Conservation (phyloP, 2,797 vertebrate genomes). For the Cacajao melanocephalus region DNA sequence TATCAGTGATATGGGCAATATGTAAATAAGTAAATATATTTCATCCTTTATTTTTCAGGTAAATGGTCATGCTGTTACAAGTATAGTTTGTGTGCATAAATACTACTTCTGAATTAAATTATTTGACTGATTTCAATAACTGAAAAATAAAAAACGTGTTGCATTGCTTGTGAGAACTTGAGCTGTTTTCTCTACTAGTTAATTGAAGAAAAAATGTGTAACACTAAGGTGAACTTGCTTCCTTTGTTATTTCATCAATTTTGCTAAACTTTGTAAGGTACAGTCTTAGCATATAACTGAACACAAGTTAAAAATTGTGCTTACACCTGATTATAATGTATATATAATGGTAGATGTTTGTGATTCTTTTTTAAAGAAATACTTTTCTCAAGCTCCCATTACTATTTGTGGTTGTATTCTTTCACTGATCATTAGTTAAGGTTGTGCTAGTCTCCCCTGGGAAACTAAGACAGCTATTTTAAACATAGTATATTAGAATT, state of each 20-base stretch:
- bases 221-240: conserved; percentile 75
- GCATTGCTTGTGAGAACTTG: conserved; percentile 78
- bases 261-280: conserved; percentile 73
- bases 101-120: conserved; percentile 80
- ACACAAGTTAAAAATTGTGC: conserved; percentile 43
- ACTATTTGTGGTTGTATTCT: conserved; percentile 45
- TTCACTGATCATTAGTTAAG: conserved; percentile 52
- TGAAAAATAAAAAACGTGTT: conserved; percentile 81
- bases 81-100: conserved; percentile 75
- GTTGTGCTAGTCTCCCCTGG: conserved; percentile 15
- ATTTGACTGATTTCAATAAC: conserved; percentile 81
- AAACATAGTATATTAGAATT: conserved; percentile 36
- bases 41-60: conserved; percentile 73
- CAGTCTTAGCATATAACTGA: conserved; percentile 57
- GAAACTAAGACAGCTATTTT: conserved; percentile 62
- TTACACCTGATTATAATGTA: conserved; percentile 43
- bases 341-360: background rate
- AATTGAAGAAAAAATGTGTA: conserved; percentile 67
- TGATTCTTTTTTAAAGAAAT: conserved; percentile 50
- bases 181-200: conserved; percentile 73
- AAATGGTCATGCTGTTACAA: conserved; percentile 74
- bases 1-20: conserved; percentile 49
- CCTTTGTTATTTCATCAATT: conserved; percentile 73
- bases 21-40: conserved; percentile 73
- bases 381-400: conserved; percentile 41